Evolutionary conservation across 2,113 vertebrate species (phyloP).

Genomic region (Nerophis ophidion): DNA sequence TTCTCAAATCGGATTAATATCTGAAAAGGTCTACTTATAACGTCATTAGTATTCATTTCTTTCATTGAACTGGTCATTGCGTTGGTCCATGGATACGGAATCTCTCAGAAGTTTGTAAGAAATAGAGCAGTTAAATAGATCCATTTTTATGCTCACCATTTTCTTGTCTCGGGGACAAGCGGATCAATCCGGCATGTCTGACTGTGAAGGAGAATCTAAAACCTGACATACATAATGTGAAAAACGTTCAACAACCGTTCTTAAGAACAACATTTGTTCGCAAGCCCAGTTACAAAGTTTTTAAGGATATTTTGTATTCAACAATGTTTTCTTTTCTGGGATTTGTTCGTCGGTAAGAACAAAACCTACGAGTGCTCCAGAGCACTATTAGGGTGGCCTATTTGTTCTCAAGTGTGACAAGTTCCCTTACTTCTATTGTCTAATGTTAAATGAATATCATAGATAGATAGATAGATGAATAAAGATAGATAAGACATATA

Average conservation of each 20-base stretch:
- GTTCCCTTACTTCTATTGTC: no score
- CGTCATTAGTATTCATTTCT: slow-evolving; percentile 64
- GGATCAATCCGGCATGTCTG: slow-evolving; percentile 31
- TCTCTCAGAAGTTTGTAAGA: slow-evolving; percentile 51
- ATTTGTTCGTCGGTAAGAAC: no score
- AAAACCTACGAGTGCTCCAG: no score
- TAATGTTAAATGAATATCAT: no score
- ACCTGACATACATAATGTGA: slow-evolving; percentile 3
- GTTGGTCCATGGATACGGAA: slow-evolving; percentile 54
- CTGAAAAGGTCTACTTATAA: slow-evolving; percentile 59
- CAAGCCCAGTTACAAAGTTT: no score
- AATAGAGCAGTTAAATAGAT: slow-evolving; percentile 47
- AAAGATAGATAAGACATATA: no score
- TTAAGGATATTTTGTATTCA: no score
- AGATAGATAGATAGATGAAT: no score
- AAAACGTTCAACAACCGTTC: neutral
- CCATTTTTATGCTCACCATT: slow-evolving; percentile 40
- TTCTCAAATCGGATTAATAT: slow-evolving; percentile 68
- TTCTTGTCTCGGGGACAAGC: slow-evolving; percentile 40
- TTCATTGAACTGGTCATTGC: slow-evolving; percentile 59
- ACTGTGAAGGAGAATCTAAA: slow-evolving; percentile 13
- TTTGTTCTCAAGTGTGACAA: no score
- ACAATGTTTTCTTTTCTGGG: no score
- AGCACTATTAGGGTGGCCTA: no score
- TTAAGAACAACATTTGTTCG: no score